Evolutionary conservation across 2,888 invertebrate genomes (phyloP).

Genomic region (Matsumyia berberina): DNA sequence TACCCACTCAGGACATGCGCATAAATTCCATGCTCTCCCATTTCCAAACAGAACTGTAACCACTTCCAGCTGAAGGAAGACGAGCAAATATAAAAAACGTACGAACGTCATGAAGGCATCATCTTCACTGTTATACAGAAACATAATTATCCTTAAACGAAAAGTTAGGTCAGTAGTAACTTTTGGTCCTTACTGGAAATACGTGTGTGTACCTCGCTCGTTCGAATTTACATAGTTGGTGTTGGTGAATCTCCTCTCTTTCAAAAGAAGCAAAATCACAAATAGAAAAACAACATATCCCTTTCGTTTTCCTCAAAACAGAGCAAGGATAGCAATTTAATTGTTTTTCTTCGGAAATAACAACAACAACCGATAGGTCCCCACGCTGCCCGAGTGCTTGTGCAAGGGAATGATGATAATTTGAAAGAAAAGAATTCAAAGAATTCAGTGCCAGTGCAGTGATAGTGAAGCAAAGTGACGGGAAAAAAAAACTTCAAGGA

Average conservation of each 20-base stretch:
- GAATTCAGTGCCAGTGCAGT: slow-evolving; percentile 46
- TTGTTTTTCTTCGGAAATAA: slow-evolving; percentile 8
- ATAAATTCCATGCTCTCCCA: slow-evolving; percentile 12
- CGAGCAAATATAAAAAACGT: neutral
- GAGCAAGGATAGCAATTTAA: slow-evolving; percentile 41
- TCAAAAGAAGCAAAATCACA: slow-evolving; percentile 1
- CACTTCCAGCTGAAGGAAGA: slow-evolving; percentile 20
- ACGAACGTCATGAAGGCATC: slow-evolving; percentile 65
- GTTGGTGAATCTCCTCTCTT: slow-evolving; percentile 50
- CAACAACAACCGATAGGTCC: slow-evolving; percentile 14
- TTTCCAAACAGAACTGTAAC: slow-evolving; percentile 39
- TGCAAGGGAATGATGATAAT: slow-evolving; percentile 22
- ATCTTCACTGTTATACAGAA: slow-evolving; percentile 74
- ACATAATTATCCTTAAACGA: slow-evolving; percentile 72
- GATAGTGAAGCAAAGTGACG: slow-evolving; percentile 58
- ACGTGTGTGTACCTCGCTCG: slow-evolving; percentile 69
- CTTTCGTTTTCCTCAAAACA: slow-evolving; percentile 32
- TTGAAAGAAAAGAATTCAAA: slow-evolving; percentile 24
- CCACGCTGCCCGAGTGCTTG: slow-evolving; percentile 22
- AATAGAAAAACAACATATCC: slow-evolving; percentile 21
- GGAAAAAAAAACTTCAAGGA: slow-evolving; percentile 54
- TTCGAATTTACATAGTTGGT: slow-evolving; percentile 45
- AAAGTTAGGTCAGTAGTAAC: slow-evolving; percentile 77
- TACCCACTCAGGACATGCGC: slow-evolving; percentile 30
- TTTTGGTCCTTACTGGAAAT: slow-evolving; percentile 76